Conservation (phyloP, 2,888 invertebrate species). For the Congeria kusceri region DNA sequence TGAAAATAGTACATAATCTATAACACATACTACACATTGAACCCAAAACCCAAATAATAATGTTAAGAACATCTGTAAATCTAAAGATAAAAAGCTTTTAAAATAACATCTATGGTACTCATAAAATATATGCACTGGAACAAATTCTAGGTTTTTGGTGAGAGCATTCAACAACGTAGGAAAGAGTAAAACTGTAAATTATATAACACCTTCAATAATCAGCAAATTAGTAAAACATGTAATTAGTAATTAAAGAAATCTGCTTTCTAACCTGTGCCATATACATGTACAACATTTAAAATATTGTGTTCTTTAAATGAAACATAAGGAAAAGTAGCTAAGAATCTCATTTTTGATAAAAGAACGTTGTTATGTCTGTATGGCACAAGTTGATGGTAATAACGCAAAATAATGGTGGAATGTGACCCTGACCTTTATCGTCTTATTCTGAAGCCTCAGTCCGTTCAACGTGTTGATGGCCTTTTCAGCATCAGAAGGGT, state of each 20-base stretch:
- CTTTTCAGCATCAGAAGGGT: constrained; percentile 98
- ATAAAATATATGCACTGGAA: constrained; percentile 32
- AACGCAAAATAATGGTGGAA: constrained; percentile 43
- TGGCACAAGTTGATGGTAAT: background rate
- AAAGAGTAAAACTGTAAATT: constrained; percentile 38
- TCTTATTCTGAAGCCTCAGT: constrained; percentile 99
- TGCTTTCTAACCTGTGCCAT: background rate
- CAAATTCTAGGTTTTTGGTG: constrained; percentile 39
- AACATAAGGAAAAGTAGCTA: background rate
- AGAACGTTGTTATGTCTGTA: no score
- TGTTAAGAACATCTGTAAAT: constrained; percentile 16
- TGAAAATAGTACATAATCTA: background rate
- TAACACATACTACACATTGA: constrained; percentile 9
- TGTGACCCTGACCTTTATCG: constrained; percentile 91
- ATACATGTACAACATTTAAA: background rate
- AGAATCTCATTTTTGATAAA: no score
- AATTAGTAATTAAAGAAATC: constrained; percentile 56
- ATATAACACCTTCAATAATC: constrained; percentile 40
- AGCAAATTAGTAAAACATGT: constrained; percentile 64
- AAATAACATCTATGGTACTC: constrained; percentile 36
- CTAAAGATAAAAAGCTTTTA: background rate
- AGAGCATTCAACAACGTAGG: constrained; percentile 47
- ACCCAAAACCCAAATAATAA: constrained; percentile 53
- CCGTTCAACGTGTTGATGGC: constrained; percentile 99
- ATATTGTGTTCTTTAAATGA: no score